phyloP scores from a whole-genome alignment of 2,888 invertebrate genomes.

The Lycophotia porphyrea region DNA sequence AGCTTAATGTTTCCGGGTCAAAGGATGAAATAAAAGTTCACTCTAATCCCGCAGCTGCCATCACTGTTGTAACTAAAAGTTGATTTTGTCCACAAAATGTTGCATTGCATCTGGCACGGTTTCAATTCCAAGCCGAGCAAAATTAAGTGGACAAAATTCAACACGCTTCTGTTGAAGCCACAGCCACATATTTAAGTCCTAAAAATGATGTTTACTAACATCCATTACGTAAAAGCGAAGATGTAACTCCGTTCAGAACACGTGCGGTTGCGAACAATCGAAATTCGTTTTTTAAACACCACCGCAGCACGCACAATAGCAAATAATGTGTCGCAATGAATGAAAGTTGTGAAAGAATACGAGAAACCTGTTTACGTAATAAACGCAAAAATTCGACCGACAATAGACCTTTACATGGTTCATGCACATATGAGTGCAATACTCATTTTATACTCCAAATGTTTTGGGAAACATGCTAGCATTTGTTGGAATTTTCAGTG shows the following conservation, averaged over 20 bases:
- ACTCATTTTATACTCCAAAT: constrained; percentile 58
- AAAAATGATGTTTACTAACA: constrained; percentile 26
- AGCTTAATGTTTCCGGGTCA: neutral
- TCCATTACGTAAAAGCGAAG: constrained; percentile 46
- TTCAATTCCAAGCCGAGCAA: neutral
- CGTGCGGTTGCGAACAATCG: constrained; percentile 65
- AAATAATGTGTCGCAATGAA: constrained; percentile 75
- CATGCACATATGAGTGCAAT: constrained; percentile 68
- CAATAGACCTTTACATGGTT: constrained; percentile 69
- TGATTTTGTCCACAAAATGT: neutral
- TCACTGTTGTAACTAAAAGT: neutral
- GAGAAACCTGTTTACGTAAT: constrained; percentile 73
- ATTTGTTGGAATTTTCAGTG: constrained; percentile 44
- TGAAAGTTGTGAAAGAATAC: constrained; percentile 79
- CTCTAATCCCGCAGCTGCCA: neutral
- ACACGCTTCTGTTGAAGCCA: neutral
- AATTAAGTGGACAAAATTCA: neutral
- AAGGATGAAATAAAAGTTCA: neutral
- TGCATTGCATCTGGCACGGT: neutral
- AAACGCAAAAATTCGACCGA: constrained; percentile 66
- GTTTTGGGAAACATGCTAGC: constrained; percentile 42
- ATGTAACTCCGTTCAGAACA: constrained; percentile 53
- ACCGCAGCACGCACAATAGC: constrained; percentile 69
- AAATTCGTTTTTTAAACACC: constrained; percentile 62
- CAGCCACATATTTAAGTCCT: neutral